These are phyloP conservation scores for Penaeus vannamei DNA, from an alignment of 1,140 invertebrate genomes.

Conservation along the genomic window DNA sequence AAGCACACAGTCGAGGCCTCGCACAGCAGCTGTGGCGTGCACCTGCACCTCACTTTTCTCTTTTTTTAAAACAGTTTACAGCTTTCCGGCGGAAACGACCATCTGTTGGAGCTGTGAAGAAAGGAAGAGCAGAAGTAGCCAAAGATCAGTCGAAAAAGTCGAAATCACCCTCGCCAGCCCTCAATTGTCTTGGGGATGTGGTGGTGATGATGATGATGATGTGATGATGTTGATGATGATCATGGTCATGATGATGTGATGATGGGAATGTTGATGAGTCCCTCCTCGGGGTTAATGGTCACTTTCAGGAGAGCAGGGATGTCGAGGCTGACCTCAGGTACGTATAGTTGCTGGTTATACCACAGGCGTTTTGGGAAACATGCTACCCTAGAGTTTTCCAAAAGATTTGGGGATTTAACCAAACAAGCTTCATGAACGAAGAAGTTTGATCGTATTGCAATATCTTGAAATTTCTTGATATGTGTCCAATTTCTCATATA, in stretches of 20 bases:
- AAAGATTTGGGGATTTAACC: background rate
- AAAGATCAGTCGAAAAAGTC: slow-evolving; percentile 37
- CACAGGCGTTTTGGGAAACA: slow-evolving; percentile 39
- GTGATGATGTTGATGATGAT: slow-evolving; percentile 46
- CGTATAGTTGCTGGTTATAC: slow-evolving; percentile 35
- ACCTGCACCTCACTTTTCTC: slow-evolving; percentile 49
- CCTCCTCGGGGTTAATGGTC: slow-evolving; percentile 55
- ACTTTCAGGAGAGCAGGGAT: slow-evolving; percentile 56
- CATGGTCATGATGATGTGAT: slow-evolving; percentile 53
- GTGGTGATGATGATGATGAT: slow-evolving; percentile 21
- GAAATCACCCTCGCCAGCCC: slow-evolving; percentile 19
- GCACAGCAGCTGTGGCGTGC: slow-evolving; percentile 35
- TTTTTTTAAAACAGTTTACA: slow-evolving; percentile 56
- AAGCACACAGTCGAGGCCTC: slow-evolving; percentile 24
- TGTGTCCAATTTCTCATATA: background rate
- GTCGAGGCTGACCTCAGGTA: slow-evolving; percentile 48
- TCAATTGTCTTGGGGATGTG: slow-evolving; percentile 16
- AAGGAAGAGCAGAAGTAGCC: slow-evolving; percentile 16
- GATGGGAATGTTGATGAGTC: slow-evolving; percentile 48
- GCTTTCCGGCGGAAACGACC: slow-evolving; percentile 26
- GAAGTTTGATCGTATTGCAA: slow-evolving; percentile 14
- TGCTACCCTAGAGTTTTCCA: background rate
- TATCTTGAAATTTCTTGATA: background rate
- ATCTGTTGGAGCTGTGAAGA: slow-evolving; percentile 13
- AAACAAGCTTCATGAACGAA: slow-evolving; percentile 20